Conservation (phyloP, 1,140 invertebrate genomes). For the Hormaphis cornu region DNA sequence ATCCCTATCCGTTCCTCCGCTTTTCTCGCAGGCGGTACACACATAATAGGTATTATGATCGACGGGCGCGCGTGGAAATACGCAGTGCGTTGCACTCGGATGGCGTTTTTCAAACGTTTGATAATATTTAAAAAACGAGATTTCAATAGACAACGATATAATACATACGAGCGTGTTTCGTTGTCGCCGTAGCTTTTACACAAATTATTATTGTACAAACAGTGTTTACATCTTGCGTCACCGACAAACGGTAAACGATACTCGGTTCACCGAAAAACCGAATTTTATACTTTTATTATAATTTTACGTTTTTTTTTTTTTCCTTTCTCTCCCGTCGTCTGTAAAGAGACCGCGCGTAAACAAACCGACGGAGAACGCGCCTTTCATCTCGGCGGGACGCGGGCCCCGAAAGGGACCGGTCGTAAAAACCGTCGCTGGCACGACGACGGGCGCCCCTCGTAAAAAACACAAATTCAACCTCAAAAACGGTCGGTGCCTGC, state of each 20-base stretch:
- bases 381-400: conserved; percentile 1
- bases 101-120: too few relatives aligned
- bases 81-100: too few relatives aligned
- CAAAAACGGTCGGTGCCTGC: background rate
- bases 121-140: too few relatives aligned
- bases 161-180: too few relatives aligned
- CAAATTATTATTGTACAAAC: too few relatives aligned
- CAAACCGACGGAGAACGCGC: background rate
- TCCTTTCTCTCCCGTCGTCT: background rate
- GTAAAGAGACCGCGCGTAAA: conserved; percentile 26
- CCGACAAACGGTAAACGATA: background rate
- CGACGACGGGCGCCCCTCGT: background rate
- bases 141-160: too few relatives aligned
- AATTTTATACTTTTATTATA: background rate
- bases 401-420: conserved; percentile 7
- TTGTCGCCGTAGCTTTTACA: too few relatives aligned
- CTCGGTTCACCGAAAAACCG: background rate
- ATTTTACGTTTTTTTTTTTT: background rate
- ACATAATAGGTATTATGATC: too few relatives aligned
- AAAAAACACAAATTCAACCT: conserved; percentile 29
- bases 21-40: too few relatives aligned
- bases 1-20: too few relatives aligned
- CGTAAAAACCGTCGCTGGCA: background rate
- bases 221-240: too few relatives aligned
- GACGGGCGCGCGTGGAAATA: too few relatives aligned